Evolutionary conservation across 2,888 invertebrate genomes (phyloP).

Genomic region (Epirrhoe alternata): DNA sequence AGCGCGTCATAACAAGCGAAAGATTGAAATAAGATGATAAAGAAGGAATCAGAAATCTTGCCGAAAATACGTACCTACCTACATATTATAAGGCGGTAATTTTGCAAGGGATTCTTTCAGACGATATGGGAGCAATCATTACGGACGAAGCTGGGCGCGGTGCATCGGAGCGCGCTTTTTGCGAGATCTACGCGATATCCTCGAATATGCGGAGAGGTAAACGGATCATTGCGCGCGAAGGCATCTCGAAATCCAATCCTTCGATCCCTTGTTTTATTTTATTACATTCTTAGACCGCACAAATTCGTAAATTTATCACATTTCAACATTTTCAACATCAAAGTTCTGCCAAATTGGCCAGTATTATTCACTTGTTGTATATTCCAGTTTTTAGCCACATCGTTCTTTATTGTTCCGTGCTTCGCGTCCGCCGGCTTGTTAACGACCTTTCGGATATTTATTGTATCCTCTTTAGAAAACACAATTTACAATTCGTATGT

Average conservation of each 20-base stretch:
- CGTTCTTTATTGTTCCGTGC: constrained; percentile 80
- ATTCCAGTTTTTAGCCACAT: constrained; percentile 71
- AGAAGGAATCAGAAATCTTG: constrained; percentile 77
- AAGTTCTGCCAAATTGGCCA: constrained; percentile 61
- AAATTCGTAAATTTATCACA: constrained; percentile 40
- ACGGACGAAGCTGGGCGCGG: constrained; percentile 59
- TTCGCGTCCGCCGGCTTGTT: constrained; percentile 73
- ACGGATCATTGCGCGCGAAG: constrained; percentile 66
- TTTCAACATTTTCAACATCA: constrained; percentile 49
- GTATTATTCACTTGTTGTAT: constrained; percentile 63
- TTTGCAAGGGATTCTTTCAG: constrained; percentile 78
- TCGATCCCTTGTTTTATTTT: constrained; percentile 52
- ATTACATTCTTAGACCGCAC: constrained; percentile 49
- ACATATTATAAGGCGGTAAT: constrained; percentile 80
- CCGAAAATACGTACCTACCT: constrained; percentile 77
- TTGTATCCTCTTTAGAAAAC: constrained; percentile 82
- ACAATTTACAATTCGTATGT: constrained; percentile 76
- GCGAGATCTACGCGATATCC: constrained; percentile 75
- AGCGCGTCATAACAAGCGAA: constrained; percentile 78
- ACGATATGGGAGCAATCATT: constrained; percentile 82
- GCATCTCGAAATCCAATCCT: constrained; percentile 59
- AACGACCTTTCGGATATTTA: constrained; percentile 83
- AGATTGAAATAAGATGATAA: constrained; percentile 83
- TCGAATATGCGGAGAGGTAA: constrained; percentile 67
- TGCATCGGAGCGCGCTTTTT: constrained; percentile 68